phyloP scores from a whole-genome alignment of 2,113 vertebrate species.

The Tympanuchus pallidicinctus region DNA sequence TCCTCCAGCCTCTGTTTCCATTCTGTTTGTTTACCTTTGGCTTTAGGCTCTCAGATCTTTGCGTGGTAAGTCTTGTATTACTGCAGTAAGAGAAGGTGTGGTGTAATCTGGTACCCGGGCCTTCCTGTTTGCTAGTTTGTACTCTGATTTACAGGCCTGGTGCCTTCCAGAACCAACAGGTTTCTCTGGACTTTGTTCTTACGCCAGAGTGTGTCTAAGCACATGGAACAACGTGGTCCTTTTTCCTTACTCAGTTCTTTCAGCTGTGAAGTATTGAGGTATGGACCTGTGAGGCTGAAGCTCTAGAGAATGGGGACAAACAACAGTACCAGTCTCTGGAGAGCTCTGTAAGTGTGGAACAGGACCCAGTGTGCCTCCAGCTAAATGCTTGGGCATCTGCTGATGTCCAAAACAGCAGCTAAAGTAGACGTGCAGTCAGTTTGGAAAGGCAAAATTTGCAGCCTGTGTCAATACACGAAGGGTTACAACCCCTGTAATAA shows the following conservation, averaged over 20 bases:
- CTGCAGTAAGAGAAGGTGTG: neutral
- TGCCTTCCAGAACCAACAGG: neutral
- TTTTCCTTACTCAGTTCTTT: neutral
- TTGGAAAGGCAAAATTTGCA: neutral
- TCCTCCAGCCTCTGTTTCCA: neutral
- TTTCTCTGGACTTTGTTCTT: constrained; percentile 2
- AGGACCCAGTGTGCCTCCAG: neutral
- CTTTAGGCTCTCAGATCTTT: neutral
- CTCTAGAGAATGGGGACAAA: neutral
- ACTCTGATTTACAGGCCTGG: neutral
- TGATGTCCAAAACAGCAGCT: neutral
- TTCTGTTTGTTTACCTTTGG: neutral
- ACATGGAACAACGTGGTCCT: neutral
- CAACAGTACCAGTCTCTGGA: neutral
- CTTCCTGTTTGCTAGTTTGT: neutral
- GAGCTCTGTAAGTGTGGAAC: neutral
- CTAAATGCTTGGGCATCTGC: neutral
- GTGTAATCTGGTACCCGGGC: neutral
- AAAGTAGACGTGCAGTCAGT: neutral
- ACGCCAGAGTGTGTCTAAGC: rapidly evolving
- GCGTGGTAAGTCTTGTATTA: neutral
- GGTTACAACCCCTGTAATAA: neutral
- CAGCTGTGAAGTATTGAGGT: neutral
- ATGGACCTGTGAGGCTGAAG: neutral
- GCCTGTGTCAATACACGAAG: neutral